Evolutionary conservation across 2,888 invertebrate species (phyloP).

Genomic region (Polydrusus pterygomalis): DNA sequence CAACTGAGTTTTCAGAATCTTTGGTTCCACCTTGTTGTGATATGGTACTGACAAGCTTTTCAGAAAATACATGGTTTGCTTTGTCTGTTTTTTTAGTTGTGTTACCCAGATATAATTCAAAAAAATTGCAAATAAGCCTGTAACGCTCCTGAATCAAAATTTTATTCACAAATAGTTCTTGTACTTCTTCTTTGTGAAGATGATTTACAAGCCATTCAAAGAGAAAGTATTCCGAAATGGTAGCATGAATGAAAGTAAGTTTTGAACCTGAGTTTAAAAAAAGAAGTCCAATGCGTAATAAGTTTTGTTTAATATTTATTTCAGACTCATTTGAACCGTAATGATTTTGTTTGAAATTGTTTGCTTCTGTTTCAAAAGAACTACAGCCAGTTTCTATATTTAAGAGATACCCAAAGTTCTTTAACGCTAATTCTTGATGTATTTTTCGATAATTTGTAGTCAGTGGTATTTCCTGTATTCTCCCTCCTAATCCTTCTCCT

Average conservation of each 20-base stretch:
- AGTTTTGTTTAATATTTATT: background rate
- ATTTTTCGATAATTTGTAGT: background rate
- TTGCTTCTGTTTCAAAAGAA: background rate
- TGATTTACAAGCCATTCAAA: conserved; percentile 9
- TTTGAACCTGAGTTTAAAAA: background rate
- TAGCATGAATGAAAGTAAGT: background rate
- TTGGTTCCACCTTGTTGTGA: background rate
- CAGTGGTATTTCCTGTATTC: background rate
- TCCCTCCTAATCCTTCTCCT: background rate
- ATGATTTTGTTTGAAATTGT: background rate
- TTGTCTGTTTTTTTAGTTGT: background rate
- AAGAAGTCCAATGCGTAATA: conserved; percentile 5
- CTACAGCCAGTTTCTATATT: background rate
- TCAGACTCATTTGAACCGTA: background rate
- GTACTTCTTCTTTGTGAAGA: background rate
- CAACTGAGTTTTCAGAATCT: background rate
- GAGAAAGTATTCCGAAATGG: background rate
- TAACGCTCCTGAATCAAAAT: background rate
- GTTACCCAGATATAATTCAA: background rate
- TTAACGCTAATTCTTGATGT: conserved; percentile 8
- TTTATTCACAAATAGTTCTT: background rate
- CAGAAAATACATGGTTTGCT: too few species aligned
- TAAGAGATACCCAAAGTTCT: background rate
- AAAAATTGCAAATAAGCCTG: conserved; percentile 1
- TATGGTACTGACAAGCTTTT: background rate